These are phyloP conservation scores for Perccottus glenii DNA, from an alignment of 2,113 vertebrate species.

Conservation along the genomic window DNA sequence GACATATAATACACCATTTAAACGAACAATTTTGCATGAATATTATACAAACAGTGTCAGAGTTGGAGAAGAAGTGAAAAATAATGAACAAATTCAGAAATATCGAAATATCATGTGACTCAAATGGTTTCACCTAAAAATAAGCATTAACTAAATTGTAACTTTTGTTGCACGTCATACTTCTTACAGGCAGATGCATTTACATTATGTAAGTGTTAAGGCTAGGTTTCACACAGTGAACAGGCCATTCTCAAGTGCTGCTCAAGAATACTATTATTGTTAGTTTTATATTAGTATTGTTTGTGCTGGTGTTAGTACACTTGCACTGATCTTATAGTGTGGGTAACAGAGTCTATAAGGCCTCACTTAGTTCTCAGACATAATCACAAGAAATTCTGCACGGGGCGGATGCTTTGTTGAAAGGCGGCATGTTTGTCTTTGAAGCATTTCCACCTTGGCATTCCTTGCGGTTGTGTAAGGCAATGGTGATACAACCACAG, in stretches of 20 bases:
- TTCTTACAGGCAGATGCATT: not conserved
- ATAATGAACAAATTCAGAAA: no score
- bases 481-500: slow-evolving; percentile 54
- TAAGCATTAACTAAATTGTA: not conserved
- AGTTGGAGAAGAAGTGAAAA: no score
- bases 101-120: not conserved
- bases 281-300: not conserved
- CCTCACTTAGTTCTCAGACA: slow-evolving; percentile 45
- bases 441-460: slow-evolving; percentile 73
- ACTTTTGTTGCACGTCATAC: not conserved
- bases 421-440: slow-evolving; percentile 59
- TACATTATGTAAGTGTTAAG: not conserved
- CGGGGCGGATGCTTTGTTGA: slow-evolving; percentile 54
- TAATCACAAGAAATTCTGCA: slow-evolving; percentile 47
- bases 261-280: not conserved
- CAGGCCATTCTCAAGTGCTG: not conserved
- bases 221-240: not conserved
- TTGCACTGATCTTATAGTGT: not conserved
- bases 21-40: no score
- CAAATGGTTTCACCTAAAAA: not conserved
- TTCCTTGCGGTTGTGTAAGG: slow-evolving; percentile 78
- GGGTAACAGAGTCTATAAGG: slow-evolving; percentile 37
- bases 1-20: no score
- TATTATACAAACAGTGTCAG: no score
- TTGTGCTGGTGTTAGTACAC: no score